These are phyloP conservation scores for Psittacula derbiana DNA, from an alignment of 2,797 vertebrate species.

Conservation along the genomic window DNA sequence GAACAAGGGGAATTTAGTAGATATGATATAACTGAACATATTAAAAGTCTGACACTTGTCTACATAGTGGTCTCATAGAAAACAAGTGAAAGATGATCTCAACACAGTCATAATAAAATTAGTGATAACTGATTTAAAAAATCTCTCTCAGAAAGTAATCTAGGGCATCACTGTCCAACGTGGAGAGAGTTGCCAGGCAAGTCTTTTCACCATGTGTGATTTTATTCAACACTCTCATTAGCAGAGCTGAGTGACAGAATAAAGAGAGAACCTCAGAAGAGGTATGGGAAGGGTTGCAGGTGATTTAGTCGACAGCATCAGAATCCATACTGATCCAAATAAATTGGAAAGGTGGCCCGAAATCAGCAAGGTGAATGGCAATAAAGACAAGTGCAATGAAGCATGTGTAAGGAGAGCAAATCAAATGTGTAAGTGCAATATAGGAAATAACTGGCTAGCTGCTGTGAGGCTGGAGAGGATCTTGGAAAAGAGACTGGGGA, in stretches of 20 bases:
- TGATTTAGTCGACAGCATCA: background rate
- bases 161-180: background rate
- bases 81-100: background rate
- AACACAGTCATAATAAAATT: background rate
- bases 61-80: background rate
- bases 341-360: background rate
- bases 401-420: background rate
- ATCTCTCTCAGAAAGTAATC: constrained; percentile 19
- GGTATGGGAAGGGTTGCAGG: background rate
- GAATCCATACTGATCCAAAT: background rate
- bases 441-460: background rate
- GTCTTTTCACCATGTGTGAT: background rate
- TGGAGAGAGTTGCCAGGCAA: background rate
- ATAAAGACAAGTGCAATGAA: background rate
- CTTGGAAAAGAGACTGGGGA: background rate
- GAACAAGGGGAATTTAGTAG: constrained; percentile 13
- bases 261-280: background rate
- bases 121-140: background rate
- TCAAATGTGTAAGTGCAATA: background rate
- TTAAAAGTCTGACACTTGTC: background rate
- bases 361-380: background rate
- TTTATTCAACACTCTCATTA: constrained; percentile 18
- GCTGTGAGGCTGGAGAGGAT: background rate
- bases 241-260: constrained; percentile 22
- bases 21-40: background rate